Percentiles rank a stretch among this genome's conserved stretches.
These are phyloP conservation scores for Xenops minutus DNA, from an alignment of 2,797 vertebrate species.

Conservation along the genomic window DNA sequence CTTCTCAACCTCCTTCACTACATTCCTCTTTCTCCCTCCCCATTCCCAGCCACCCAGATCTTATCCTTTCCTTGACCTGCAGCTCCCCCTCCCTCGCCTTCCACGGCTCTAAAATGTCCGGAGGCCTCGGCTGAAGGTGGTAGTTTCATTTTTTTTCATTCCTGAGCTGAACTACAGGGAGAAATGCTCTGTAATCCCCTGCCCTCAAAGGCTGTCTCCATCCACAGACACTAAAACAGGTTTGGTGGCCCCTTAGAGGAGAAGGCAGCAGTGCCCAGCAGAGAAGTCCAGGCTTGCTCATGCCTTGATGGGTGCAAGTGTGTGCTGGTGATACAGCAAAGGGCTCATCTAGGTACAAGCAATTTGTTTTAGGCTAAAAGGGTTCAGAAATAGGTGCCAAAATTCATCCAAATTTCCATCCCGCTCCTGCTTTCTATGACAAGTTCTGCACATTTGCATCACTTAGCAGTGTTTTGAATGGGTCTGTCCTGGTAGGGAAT, in stretches of 20 bases:
- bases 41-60: conserved; percentile 52
- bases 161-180: background rate
- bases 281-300: background rate
- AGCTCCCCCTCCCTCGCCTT: conserved; percentile 58
- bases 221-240: background rate
- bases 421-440: background rate
- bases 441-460: background rate
- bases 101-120: background rate
- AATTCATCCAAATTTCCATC: background rate
- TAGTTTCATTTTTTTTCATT: background rate
- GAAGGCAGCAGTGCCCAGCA: background rate
- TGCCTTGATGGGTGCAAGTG: background rate
- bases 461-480: background rate
- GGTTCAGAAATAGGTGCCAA: background rate
- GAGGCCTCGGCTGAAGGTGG: background rate
- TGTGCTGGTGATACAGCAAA: background rate
- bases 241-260: background rate
- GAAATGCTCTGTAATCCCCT: background rate
- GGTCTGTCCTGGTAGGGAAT: background rate
- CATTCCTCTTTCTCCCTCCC: conserved; percentile 57
- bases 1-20: conserved; percentile 49
- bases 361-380: background rate
- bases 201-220: background rate
- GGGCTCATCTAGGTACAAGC: background rate
- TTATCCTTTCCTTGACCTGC: conserved; percentile 67